These are phyloP conservation scores for Ptychochromis oligacanthus DNA, from an alignment of 2,113 vertebrate species.

Conservation along the genomic window DNA sequence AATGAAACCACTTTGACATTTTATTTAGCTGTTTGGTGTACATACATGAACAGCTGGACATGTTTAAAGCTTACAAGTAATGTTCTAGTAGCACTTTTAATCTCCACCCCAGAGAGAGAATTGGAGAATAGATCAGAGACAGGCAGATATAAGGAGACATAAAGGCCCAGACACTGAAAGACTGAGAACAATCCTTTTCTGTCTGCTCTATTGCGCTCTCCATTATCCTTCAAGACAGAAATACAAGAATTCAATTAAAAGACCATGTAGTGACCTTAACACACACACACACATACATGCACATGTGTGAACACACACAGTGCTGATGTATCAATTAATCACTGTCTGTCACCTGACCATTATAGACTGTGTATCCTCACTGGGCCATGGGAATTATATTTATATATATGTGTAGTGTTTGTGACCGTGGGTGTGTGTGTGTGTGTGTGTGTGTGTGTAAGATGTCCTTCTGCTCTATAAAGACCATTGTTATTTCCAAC, in stretches of 20 bases:
- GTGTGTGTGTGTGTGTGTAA: conserved; percentile 1
- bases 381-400: conserved; percentile 40
- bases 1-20: background rate
- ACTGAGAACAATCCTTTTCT: conserved; percentile 57
- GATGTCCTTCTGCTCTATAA: conserved; percentile 38
- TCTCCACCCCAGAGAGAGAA: background rate
- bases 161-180: conserved; percentile 35
- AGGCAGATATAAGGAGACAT: conserved; percentile 28
- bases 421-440: background rate
- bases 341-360: conserved; percentile 69
- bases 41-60: background rate
- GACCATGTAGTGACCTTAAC: conserved; percentile 77
- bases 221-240: conserved; percentile 70
- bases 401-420: background rate
- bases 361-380: conserved; percentile 51
- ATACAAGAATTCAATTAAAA: conserved; percentile 79
- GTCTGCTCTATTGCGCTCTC: conserved; percentile 66
- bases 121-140: conserved; percentile 24
- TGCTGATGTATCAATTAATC: conserved; percentile 74
- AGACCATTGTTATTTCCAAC: conserved; percentile 36
- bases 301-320: conserved; percentile 43
- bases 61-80: conserved; percentile 38
- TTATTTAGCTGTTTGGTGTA: background rate
- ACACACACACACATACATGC: conserved; percentile 57
- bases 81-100: conserved; percentile 5